Conservation (phyloP, 2,888 invertebrate genomes). For the Hedychridium roseum region DNA sequence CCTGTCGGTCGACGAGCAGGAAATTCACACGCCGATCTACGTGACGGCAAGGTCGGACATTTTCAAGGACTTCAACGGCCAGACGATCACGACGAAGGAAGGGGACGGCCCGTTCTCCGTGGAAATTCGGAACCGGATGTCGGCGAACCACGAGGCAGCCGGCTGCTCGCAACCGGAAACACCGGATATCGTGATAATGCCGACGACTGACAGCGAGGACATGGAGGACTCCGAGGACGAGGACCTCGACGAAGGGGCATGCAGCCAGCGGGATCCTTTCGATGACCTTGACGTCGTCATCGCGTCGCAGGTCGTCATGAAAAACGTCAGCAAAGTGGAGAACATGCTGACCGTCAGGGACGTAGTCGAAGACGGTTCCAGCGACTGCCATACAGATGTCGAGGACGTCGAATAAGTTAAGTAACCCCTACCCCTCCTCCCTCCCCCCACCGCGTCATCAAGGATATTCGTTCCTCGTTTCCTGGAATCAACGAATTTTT, state of each 20-base stretch:
- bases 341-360: slow-evolving; percentile 44
- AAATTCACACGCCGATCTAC: slow-evolving; percentile 45
- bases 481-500: too few relatives aligned
- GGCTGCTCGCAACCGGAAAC: neutral
- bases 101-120: slow-evolving; percentile 60
- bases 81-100: slow-evolving; percentile 58
- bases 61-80: slow-evolving; percentile 51
- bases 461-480: too few relatives aligned
- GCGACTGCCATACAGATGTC: slow-evolving; percentile 56
- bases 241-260: slow-evolving; percentile 43
- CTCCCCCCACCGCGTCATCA: slow-evolving; percentile 33
- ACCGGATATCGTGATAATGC: slow-evolving; percentile 42
- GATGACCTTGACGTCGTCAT: slow-evolving; percentile 49
- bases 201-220: slow-evolving; percentile 57
- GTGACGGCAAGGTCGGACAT: slow-evolving; percentile 47
- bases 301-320: slow-evolving; percentile 55
- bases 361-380: slow-evolving; percentile 35
- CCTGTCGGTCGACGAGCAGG: slow-evolving; percentile 52
- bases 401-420: slow-evolving; percentile 54
- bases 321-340: slow-evolving; percentile 51
- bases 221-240: slow-evolving; percentile 59
- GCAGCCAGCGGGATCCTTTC: slow-evolving; percentile 36
- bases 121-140: slow-evolving; percentile 57
- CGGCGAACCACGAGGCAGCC: slow-evolving; percentile 11
- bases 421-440: too few relatives aligned